Evolutionary conservation across 2,888 invertebrate genomes (phyloP), one percentile per base, ranked within the genome.

Genomic region (Germaria angustata): DNA sequence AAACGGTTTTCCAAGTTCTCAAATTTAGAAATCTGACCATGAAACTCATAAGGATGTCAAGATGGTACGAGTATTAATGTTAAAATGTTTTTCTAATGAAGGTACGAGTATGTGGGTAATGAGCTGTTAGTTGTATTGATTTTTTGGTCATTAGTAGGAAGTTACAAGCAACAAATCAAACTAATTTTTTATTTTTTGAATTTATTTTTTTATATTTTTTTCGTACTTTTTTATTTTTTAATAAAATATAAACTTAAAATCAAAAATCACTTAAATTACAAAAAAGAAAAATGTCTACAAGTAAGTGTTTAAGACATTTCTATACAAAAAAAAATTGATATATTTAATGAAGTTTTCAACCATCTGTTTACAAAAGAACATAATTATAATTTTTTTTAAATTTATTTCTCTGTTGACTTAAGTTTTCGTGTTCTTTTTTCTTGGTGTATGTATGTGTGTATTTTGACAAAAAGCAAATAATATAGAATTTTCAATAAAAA

Each of bases 191-290:
- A 34, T 78, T 83, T 84, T 80, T 85, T 82, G 28, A 69, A 66
- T 79, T 75, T 17, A 76, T 81, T 82, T 84, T 76, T 81, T 65
- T 78, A 79, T 87, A 86, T 83, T 84, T 84, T 85, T 77, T 79
- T 73, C 49, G 85, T 80, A 65, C 72, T 76, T 85, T 85, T 86
- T 86, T 75, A 86, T 88, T 87, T 88, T 89, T 87, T 88, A 89
- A 88, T 88, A 89, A 87, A 88, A 89, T 89, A 89, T 89, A 89
- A 87, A 86, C 89, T 89, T 89, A 89, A 86, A 89, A 88, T 89
- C 88, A 88, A 89, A 88, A 89, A 89, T 89, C 87, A 89, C 89
- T 89, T 89, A 89, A 89, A 89, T 88, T 88, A 88, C n/a, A n/a
- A n/a, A n/a, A n/a, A n/a, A n/a, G n/a, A 89, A 85, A 89, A 66